Percentiles rank a stretch among this genome's conserved stretches.
These are phyloP conservation scores for Cistogaster globosa DNA, from an alignment of 2,888 invertebrate genomes.

Conservation along the genomic window DNA sequence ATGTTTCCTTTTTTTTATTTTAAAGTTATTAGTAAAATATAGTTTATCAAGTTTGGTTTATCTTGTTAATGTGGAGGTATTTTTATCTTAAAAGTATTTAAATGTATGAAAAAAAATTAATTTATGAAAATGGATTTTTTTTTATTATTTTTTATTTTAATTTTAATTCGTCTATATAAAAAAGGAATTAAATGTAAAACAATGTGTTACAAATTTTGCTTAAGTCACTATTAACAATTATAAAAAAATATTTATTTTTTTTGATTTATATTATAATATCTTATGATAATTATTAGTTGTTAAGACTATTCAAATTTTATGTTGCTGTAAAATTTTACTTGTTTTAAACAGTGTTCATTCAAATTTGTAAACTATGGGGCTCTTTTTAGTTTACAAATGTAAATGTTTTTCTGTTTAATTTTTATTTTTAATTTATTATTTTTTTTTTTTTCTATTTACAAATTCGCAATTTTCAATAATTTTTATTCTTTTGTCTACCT, in stretches of 20 bases:
- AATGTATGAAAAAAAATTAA: background rate
- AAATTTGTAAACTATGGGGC: conserved; percentile 82
- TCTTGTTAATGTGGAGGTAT: too few relatives aligned
- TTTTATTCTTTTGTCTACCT: too few relatives aligned
- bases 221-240: conserved; percentile 23
- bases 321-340: conserved; percentile 5
- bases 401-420: conserved; percentile 75
- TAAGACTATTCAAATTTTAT: background rate
- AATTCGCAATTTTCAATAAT: background rate
- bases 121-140: too few relatives aligned
- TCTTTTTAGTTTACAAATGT: conserved; percentile 81
- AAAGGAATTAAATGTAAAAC: background rate
- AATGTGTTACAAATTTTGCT: conserved; percentile 4
- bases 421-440: too few relatives aligned
- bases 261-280: conserved; percentile 2
- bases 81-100: background rate
- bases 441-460: conserved; percentile 15
- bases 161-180: background rate
- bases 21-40: too few relatives aligned
- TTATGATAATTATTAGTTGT: too few relatives aligned
- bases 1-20: too few relatives aligned
- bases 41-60: too few relatives aligned
- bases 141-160: background rate
- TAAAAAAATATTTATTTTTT: conserved; percentile 10
- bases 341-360: conserved; percentile 74